phyloP scores from a whole-genome alignment of 2,797 vertebrate species.

The Micropoecilia bifurca region DNA sequence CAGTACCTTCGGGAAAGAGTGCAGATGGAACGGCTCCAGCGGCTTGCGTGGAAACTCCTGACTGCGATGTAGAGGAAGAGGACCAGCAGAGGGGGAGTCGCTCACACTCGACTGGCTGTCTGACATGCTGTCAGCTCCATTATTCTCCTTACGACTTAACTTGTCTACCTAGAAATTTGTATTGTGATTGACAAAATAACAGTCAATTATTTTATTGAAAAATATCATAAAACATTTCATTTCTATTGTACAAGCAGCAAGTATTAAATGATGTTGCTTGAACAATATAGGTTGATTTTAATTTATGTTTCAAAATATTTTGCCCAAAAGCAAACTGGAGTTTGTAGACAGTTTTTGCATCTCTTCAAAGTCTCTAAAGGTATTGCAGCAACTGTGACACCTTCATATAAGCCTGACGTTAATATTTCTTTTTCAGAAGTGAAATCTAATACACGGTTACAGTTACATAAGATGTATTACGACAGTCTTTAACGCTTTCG shows the following conservation, averaged over 20 bases:
- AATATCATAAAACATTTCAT: not conserved
- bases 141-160: constrained; percentile 77
- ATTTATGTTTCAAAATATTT: not conserved
- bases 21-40: constrained; percentile 80
- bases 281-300: not conserved
- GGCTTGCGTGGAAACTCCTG: constrained; percentile 76
- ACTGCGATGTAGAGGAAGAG: constrained; percentile 68
- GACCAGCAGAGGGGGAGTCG: constrained; percentile 71
- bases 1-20: constrained; percentile 82
- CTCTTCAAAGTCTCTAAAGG: not conserved
- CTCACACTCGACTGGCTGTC: constrained; percentile 77
- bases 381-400: not conserved
- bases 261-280: not conserved
- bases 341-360: not conserved
- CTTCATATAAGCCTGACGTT: not conserved
- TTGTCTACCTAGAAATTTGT: constrained; percentile 71
- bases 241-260: not conserved
- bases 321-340: not conserved
- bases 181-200: constrained; percentile 35
- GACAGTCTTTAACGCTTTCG: not conserved
- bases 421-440: not conserved
- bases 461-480: not conserved
- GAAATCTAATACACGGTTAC: not conserved
- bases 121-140: constrained; percentile 74
- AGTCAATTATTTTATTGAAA: constrained; percentile 7